Evolutionary conservation across 2,888 invertebrate genomes (phyloP).

Genomic region (Lasioglossum calceatum): DNA sequence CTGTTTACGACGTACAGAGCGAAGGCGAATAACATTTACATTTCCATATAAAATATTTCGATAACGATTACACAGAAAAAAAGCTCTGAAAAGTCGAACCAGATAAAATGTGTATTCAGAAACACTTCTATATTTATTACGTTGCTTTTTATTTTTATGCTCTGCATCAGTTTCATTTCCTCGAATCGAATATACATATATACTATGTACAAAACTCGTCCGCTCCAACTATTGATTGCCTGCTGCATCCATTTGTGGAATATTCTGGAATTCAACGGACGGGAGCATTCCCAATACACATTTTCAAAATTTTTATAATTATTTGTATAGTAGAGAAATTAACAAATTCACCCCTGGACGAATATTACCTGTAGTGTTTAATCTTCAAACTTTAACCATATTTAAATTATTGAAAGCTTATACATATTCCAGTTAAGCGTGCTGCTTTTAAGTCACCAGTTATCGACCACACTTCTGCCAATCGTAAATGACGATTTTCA

Average conservation of each 20-base stretch:
- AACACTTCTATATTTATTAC: background rate
- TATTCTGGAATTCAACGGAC: conserved; percentile 45
- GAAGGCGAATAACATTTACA: background rate
- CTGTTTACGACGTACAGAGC: background rate
- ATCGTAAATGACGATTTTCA: too few species aligned
- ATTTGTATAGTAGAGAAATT: background rate
- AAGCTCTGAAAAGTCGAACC: background rate
- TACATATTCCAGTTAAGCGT: background rate
- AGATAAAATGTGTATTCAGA: background rate
- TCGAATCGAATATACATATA: conserved; percentile 4
- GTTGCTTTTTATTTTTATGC: background rate
- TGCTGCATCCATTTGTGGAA: conserved; percentile 57
- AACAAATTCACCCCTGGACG: background rate
- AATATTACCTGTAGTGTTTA: background rate
- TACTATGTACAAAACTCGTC: conserved; percentile 52
- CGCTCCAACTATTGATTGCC: conserved; percentile 69
- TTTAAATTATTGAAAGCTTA: background rate
- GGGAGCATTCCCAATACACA: background rate
- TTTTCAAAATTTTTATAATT: background rate
- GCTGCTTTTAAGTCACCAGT: background rate
- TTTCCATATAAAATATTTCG: background rate
- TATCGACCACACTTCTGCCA: background rate
- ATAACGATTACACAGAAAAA: background rate
- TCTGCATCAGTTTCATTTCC: background rate
- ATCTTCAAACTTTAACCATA: background rate